Evolutionary conservation across 1,140 invertebrate species (phyloP), one percentile per base, ranked within the genome.

Genomic region (Ceratosolen fusciceps): DNA sequence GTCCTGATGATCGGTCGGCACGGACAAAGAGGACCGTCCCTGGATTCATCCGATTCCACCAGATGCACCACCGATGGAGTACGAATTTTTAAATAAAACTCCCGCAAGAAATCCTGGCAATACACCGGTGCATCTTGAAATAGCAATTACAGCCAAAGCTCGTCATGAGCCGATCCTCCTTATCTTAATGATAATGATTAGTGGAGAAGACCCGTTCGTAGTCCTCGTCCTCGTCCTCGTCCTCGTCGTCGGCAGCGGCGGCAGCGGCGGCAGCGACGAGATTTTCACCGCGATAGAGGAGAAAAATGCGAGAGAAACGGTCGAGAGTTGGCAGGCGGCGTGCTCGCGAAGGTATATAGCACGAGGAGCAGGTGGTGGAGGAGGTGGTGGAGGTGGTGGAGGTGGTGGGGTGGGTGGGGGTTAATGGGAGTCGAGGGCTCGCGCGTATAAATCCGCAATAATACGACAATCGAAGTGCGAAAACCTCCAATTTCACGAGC

Each of bases 371-470:
- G 39, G 8, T 1, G 21, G 31, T 19, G 71, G 56, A 67, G n/a
- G 34, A 67, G 31, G 7, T 37, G 34, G 34, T 16, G 16, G 62
- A 7, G 34, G 7, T n/a, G n/a, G n/a, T 10, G 39, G 21, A 43
- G 39, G 12, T 43, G 39, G 12, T 43, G 39, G 26, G n/a, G 19
- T 47, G 67, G 43, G n/a, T 79, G 82, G 54, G 67, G 80, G 84
- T 83, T 84, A 86, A 76, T 83, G 74, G 82, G 84, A 85, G 12
- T 7, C 39, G 39, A 43, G 12, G 19, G 43, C n/a, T 39, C 7
- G 60, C 60, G 1, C 82, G 84, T 80, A 81, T 84, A 85, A 86
- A 84, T 81, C 83, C 81, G 81, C 84, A 85, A 85, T 86, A 86
- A 86, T 84, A 85, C 84, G 84, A 85, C 83, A 82, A 80, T 82